A percentile compares a stretch with the other conserved stretches of the same genome.
Conservation (phyloP, 2,113 vertebrate species). For the Cebus imitator region DNA sequence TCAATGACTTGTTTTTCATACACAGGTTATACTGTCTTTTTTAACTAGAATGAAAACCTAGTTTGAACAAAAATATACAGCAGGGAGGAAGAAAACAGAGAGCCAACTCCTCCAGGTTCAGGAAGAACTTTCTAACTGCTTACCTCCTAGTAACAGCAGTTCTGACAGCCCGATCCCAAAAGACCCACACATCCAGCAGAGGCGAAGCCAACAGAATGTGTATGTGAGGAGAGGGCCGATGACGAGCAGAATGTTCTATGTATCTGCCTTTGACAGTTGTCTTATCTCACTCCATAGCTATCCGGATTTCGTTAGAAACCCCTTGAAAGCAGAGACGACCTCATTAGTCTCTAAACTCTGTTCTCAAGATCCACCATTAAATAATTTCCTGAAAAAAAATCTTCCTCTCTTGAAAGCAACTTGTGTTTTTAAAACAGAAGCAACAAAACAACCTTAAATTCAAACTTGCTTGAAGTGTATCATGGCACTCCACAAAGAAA, state of each 20-base stretch:
- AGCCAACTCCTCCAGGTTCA: background rate
- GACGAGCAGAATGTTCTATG: background rate
- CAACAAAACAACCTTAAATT: conserved; percentile 1
- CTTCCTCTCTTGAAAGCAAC: background rate
- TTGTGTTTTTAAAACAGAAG: background rate
- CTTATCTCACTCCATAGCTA: background rate
- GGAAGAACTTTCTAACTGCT: background rate
- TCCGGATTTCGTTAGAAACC: background rate
- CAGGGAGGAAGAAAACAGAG: background rate
- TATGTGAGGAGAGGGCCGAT: background rate
- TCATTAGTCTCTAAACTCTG: background rate
- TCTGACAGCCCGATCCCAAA: background rate
- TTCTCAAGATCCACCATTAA: background rate
- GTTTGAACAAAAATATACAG: background rate
- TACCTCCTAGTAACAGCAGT: background rate
- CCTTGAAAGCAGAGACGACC: background rate
- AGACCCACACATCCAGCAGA: background rate
- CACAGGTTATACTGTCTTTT: background rate
- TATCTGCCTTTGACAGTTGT: background rate
- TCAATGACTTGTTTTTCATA: background rate
- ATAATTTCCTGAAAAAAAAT: background rate
- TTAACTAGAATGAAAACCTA: background rate
- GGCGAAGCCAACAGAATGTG: background rate
- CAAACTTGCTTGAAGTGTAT: background rate
- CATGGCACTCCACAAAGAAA: background rate